phyloP scores from a whole-genome alignment of 2,888 invertebrate genomes.

The Habrosyne pyritoides region DNA sequence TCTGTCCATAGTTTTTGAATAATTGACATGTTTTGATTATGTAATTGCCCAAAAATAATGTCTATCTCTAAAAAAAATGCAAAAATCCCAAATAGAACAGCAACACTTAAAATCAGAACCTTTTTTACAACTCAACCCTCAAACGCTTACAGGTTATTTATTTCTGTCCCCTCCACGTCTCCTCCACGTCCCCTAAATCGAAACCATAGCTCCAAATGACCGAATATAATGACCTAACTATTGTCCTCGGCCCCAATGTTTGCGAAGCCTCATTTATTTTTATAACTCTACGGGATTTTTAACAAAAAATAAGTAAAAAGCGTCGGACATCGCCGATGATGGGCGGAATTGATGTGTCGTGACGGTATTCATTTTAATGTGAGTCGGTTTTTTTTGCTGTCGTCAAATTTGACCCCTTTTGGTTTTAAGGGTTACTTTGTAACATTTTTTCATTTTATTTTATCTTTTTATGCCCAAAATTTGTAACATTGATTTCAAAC shows the following conservation, averaged over 20 bases:
- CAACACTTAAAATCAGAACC: slow-evolving; percentile 41
- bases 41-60: not conserved
- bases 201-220: slow-evolving; percentile 73
- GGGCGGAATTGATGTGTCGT: slow-evolving; percentile 63
- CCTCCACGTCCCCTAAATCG: slow-evolving; percentile 52
- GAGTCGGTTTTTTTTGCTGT: slow-evolving; percentile 42
- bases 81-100: not conserved
- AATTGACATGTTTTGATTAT: no score
- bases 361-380: slow-evolving; percentile 59
- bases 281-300: slow-evolving; percentile 73
- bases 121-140: slow-evolving; percentile 55
- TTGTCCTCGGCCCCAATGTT: slow-evolving; percentile 76
- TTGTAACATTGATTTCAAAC: not conserved
- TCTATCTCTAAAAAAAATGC: not conserved
- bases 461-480: not conserved
- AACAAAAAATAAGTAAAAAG: slow-evolving; percentile 66
- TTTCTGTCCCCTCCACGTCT: slow-evolving; percentile 50
- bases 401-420: slow-evolving; percentile 31
- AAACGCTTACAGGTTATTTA: slow-evolving; percentile 66
- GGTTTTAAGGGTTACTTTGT: slow-evolving; percentile 27
- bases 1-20: no score
- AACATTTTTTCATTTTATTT: slow-evolving; percentile 15
- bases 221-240: slow-evolving; percentile 80
- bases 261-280: slow-evolving; percentile 78
- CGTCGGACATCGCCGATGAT: slow-evolving; percentile 61